phyloP scores from a whole-genome alignment of 2,113 vertebrate genomes.

The Mesocricetus auratus region DNA sequence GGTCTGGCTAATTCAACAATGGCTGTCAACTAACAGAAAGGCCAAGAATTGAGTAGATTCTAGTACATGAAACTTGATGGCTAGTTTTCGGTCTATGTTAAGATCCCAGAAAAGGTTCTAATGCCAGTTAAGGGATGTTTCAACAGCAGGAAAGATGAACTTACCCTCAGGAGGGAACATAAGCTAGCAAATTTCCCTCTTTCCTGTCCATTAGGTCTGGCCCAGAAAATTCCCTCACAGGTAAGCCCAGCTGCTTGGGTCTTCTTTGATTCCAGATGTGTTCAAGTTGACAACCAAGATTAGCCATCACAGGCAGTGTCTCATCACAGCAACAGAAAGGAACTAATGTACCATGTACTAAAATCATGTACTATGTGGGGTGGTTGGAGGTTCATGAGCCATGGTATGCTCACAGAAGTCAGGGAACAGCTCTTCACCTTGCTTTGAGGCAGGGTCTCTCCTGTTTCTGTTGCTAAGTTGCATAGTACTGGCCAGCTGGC shows the following conservation, averaged over 20 bases:
- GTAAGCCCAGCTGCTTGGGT: too few relatives aligned
- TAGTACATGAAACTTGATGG: background rate
- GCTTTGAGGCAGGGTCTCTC: background rate
- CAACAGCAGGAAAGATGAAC: background rate
- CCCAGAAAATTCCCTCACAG: background rate
- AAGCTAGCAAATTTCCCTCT: background rate
- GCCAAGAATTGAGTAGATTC: background rate
- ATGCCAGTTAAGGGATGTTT: background rate
- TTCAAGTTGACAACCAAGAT: background rate
- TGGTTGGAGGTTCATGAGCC: background rate
- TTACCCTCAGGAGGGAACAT: background rate
- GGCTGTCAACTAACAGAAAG: background rate
- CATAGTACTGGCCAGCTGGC: background rate
- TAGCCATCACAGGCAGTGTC: background rate
- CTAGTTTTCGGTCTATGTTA: background rate
- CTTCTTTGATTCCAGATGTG: background rate
- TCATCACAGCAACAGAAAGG: background rate
- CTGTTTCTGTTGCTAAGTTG: background rate
- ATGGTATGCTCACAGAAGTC: background rate
- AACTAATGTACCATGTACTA: too few relatives aligned
- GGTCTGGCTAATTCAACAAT: background rate
- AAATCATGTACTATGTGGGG: too few relatives aligned
- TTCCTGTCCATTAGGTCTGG: background rate
- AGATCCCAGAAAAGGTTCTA: background rate
- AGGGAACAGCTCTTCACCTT: too few relatives aligned